Evolutionary conservation across 2,113 vertebrate species (phyloP).

Genomic region (Etheostoma spectabile): DNA sequence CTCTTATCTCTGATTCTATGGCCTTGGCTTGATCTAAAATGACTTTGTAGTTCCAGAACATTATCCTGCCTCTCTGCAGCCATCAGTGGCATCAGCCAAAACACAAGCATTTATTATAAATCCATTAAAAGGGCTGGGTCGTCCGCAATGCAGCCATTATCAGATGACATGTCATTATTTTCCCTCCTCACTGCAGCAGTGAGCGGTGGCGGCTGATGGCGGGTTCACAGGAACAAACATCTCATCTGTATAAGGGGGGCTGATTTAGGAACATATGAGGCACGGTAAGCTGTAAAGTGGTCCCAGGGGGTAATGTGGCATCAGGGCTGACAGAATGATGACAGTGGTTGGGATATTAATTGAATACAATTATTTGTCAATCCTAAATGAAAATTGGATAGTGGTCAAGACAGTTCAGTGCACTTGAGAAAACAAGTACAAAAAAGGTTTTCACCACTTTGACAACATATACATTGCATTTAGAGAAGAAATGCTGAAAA

Average conservation of each 20-base stretch:
- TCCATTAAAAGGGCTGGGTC: constrained; percentile 79
- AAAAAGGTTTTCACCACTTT: not conserved
- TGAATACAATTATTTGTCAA: constrained; percentile 38
- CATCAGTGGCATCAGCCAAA: constrained; percentile 64
- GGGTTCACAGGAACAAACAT: constrained; percentile 61
- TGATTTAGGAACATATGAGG: constrained; percentile 32
- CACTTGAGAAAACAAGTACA: not conserved
- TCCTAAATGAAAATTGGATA: not conserved
- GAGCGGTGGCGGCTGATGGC: constrained; percentile 56
- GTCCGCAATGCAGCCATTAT: constrained; percentile 79
- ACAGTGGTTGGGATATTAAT: constrained; percentile 48
- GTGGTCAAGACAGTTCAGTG: not conserved
- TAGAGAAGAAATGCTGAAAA: not conserved
- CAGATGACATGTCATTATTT: constrained; percentile 72
- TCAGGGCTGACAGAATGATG: constrained; percentile 24
- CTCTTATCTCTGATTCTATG: constrained; percentile 73
- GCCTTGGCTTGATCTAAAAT: constrained; percentile 71
- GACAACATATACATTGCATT: not conserved
- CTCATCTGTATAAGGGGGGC: constrained; percentile 60
- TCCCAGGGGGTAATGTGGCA: constrained; percentile 42
- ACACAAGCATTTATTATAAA: constrained; percentile 81
- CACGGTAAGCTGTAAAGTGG: constrained; percentile 46
- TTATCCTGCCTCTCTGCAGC: constrained; percentile 67
- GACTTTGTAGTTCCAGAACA: constrained; percentile 73
- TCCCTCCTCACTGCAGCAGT: constrained; percentile 56